phyloP scores from a whole-genome alignment of 2,888 invertebrate species.

The Sicus ferrugineus region DNA sequence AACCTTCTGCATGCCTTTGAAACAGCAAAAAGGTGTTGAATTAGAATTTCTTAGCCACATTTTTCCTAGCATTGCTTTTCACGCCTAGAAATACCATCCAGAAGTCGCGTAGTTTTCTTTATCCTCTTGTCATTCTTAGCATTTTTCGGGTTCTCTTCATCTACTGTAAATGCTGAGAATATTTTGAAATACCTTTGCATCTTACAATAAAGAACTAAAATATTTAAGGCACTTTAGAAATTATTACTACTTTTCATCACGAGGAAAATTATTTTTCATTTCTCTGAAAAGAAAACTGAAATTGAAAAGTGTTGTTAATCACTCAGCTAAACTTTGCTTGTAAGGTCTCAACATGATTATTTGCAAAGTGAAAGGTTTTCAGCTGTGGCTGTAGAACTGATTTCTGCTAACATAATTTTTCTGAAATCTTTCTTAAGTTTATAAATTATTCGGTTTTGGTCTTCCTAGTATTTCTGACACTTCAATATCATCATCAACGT shows the following conservation, averaged over 20 bases:
- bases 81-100: neutral
- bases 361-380: neutral
- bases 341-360: neutral
- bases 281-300: too few species aligned
- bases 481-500: slow-evolving; percentile 15
- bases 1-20: neutral
- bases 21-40: neutral
- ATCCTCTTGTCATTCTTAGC: neutral
- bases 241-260: too few species aligned
- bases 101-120: neutral
- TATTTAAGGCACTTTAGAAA: too few species aligned
- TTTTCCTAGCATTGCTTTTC: neutral
- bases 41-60: slow-evolving; percentile 13
- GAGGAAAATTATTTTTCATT: too few species aligned
- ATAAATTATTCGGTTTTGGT: slow-evolving; percentile 8
- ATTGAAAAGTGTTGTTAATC: too few species aligned
- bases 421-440: slow-evolving; percentile 5
- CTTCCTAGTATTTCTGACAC: neutral
- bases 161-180: neutral
- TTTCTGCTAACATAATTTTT: neutral
- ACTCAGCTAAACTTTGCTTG: too few species aligned
- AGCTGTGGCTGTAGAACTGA: neutral
- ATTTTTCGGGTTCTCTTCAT: neutral
- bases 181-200: neutral
- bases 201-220: too few species aligned